Base-by-base conservation (phyloP, 2,113 vertebrate genomes). In the Aspidoscelis tigris region DNA sequence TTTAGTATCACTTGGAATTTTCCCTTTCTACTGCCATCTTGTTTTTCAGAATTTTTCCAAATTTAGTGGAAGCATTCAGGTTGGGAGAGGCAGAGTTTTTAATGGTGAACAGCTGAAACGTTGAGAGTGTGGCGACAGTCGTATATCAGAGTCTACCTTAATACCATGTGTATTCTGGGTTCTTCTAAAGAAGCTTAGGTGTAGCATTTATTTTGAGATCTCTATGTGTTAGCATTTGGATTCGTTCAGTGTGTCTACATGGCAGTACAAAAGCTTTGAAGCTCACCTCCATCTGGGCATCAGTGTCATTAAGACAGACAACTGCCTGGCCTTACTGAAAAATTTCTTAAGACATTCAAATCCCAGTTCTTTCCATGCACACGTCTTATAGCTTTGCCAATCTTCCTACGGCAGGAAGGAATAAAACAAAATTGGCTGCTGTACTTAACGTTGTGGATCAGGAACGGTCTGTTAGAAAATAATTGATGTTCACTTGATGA, bases 31-130 rank as follows among this genome's bases (percentile, higher is more conserved):
- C 26, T 58, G 2, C 20, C 33, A 50, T 33, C 7, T 33, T 33
- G 12, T 78, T 55, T 73, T n/a, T 83, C 76, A 0, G 0, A 78
- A 89, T 39, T 69, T 16, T 20, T 22, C 7, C 12, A 64, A 7
- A 11, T 81, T 68, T 55, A 61, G 39, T 74, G 41, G 58, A 16
- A 84, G 68, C 6, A 12, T 0, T 0, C 2, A 80, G 41, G 2
- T 14, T 84, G 79, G 43, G 81, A 0, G 0, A 0, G 55, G 11
- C 24, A 24, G 3, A 2, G 66, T 55, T 50, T 21, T 50, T 70
- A 53, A 68, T 47, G 7, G 39, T n/a, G 53, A 73, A 73, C 12
- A n/a, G 11, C 76, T 80, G 66, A 87, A 86, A 71, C 4, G 21
- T 75, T 71, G 43, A 76, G 21, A 2, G 0, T 61, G 87, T 14